Base-by-base conservation (phyloP, 2,888 invertebrate genomes). In the Arctia plantaginis region DNA sequence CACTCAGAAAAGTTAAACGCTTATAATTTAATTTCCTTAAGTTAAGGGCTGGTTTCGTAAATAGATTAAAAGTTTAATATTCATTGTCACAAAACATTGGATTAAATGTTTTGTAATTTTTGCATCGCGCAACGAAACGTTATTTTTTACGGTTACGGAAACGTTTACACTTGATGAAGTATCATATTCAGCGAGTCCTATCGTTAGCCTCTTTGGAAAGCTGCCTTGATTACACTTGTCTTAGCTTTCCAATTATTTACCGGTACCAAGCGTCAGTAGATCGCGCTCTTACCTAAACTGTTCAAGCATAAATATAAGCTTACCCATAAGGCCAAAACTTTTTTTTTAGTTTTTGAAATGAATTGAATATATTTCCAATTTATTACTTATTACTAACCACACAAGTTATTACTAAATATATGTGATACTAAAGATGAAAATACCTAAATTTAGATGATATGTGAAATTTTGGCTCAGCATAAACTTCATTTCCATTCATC, bases 41-140 rank as follows among this genome's bases (percentile, higher is more conserved):
- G 23, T 55, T 55, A n/a, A n/a, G 51, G n/a, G n/a, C n/a, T 55
- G 51, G 2, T 55, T 55, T n/a, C 10, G n/a, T n/a, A 55, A 55
- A n/a, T n/a, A 55, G 23, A n/a, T 55, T n/a, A 55, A n/a, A 55
- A 55, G 51, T 55, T 55, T 55, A 55, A n/a, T 55, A 55, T 55
- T 55, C n/a, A 23, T 55, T n/a, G 51, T n/a, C 51, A n/a, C 23
- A 55, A 55, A 55, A 12, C 23, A 55, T n/a, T 10, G 51, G 23
- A 23, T 51, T 6, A 23, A 51, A 51, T 51, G 51, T 23, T 51
- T 51, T 10, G 51, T 51, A 51, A 51, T 51, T 51, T 51, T 51
- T 51, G 23, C 23, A 51, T 51, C 23, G 6, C 10, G 51, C 23
- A n/a, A n/a, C n/a, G 2, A 12, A 55, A 55, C 10, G 12, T n/a